Base-by-base conservation (phyloP, 2,888 invertebrate genomes). In the Eubasilissa splendida region DNA sequence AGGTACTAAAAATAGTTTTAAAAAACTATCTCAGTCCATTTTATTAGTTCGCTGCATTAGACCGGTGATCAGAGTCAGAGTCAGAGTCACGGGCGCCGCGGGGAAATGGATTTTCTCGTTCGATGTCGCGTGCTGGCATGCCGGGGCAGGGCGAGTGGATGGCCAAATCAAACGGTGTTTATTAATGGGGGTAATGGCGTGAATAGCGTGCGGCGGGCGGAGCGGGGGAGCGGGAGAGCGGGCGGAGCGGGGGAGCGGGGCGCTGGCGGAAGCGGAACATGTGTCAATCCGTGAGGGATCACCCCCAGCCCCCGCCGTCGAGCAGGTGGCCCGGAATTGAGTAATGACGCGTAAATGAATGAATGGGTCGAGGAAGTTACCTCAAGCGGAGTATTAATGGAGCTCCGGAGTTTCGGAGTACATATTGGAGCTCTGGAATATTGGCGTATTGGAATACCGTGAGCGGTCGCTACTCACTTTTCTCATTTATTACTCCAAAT, bases 201-300 rank as follows among this genome's bases (percentile, higher is more conserved):
- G 76, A 42, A 59, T 53, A 31, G 33, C 12, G 76, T 14, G 53
- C 14, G 70, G 11, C 59, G 52, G 54, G 71, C n/a, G 11, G 71
- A 14, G 22, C 59, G 52, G 54, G 71, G 11, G 71, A 14, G 22
- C 22, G 42, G 56, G 7, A 9, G 73, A 8, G 58, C 59, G 52
- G 54, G 71, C 33, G 11, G 71, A 14, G 22, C 22, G 42, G 56
- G 7, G n/a, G 73, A 8, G 58, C n/a, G 14, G 8, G 31, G 58
- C 11, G 31, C 56, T 63, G 63, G 50, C 77, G 77, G 59, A 70
- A 63, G 77, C 77, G 77, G 59, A 59, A 59, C 63, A 59, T 76
- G 76, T 80, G 80, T 80, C 80, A 80, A 77, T 77, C 80, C 65
- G 74, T 77, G 77, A 77, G 58, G 80, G 77, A 80, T 80, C 80